A percentile compares a stretch with the other conserved stretches of the same genome.
Evolutionary conservation across 2,888 invertebrate species (phyloP).

Genomic region (Drosophila quinaria): DNA sequence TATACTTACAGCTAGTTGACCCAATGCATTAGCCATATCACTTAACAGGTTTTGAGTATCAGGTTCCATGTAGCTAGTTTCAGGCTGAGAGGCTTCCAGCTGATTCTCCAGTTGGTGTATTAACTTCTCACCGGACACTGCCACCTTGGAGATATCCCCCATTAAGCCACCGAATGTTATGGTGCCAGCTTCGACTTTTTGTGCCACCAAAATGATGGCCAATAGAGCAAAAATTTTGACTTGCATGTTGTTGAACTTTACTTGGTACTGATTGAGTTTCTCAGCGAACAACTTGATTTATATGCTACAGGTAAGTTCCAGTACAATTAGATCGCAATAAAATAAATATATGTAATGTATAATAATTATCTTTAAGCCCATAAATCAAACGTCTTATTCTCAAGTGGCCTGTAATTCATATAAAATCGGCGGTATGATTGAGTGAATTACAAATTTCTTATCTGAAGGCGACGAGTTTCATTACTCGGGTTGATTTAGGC

Average conservation of each 20-base stretch:
- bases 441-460: constrained; percentile 38
- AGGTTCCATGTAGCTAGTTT: not conserved
- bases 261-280: constrained; percentile 22
- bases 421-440: constrained; percentile 10
- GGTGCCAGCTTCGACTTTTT: constrained; percentile 36
- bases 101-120: constrained; percentile 38
- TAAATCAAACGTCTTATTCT: constrained; percentile 9
- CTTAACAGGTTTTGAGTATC: constrained; percentile 21
- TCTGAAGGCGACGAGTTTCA: not conserved
- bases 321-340: not conserved
- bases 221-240: constrained; percentile 39
- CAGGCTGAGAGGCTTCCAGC: not conserved
- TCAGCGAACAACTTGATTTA: constrained; percentile 35
- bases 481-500: not conserved
- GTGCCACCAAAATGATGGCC: constrained; percentile 34
- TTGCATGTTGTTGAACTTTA: constrained; percentile 48
- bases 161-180: constrained; percentile 36
- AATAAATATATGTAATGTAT: not conserved
- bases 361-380: not conserved
- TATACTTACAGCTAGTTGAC: constrained; percentile 51
- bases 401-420: constrained; percentile 21
- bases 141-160: constrained; percentile 48
- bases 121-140: constrained; percentile 46
- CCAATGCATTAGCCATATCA: constrained; percentile 38
- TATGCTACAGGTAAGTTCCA: constrained; percentile 38